Evolutionary conservation across 2,113 vertebrate species (phyloP).

Genomic region (Chrysemys picta): DNA sequence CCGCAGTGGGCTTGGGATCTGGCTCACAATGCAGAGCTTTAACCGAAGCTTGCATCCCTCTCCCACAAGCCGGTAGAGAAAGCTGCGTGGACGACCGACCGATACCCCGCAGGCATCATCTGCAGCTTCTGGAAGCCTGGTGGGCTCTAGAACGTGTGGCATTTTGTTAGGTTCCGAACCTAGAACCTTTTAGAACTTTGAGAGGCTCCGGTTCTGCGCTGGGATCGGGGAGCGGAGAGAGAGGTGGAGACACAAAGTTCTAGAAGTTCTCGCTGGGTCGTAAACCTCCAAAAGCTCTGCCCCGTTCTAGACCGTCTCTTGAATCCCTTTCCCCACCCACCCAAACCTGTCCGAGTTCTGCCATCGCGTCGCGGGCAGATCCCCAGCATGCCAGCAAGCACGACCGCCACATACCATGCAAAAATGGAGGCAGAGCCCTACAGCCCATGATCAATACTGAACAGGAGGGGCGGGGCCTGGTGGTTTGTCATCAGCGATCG

Average conservation of each 20-base stretch:
- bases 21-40: background rate
- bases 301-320: background rate
- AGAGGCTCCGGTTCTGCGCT: rapidly evolving
- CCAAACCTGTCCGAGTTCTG: constrained; percentile 49
- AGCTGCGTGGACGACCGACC: background rate
- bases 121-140: no score
- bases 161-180: no score
- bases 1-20: no score
- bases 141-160: rapidly evolving
- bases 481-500: background rate
- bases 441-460: background rate
- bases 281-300: constrained; percentile 9
- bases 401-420: constrained; percentile 18
- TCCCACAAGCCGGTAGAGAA: no score
- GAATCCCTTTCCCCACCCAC: background rate
- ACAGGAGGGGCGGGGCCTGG: background rate
- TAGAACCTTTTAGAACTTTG: background rate
- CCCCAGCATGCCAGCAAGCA: constrained; percentile 64
- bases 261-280: background rate
- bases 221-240: rapidly evolving
- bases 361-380: background rate
- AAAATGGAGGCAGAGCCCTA: background rate
- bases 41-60: background rate
- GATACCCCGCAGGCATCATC: background rate
- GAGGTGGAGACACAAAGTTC: constrained; percentile 5